Evolutionary conservation across 2,797 vertebrate genomes (phyloP).

Genomic region (Tachyglossus aculeatus): DNA sequence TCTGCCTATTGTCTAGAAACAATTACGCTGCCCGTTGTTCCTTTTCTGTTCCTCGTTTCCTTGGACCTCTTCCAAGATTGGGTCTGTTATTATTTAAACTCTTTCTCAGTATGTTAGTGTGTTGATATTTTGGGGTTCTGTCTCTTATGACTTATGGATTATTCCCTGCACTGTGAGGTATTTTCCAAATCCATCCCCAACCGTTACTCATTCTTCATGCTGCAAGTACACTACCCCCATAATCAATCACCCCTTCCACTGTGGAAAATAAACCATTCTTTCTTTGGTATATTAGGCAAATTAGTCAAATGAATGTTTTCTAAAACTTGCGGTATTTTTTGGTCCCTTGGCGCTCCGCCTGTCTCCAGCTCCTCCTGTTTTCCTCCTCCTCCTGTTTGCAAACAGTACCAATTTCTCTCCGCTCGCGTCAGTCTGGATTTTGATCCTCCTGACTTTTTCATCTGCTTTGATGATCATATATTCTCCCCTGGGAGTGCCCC

Average conservation of each 20-base stretch:
- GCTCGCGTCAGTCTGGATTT: conserved; percentile 30
- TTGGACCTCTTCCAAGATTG: conserved; percentile 75
- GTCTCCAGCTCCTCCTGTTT: conserved; percentile 40
- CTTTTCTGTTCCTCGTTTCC: conserved; percentile 65
- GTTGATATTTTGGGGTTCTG: conserved; percentile 68
- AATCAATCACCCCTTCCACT: conserved; percentile 67
- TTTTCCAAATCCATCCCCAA: conserved; percentile 61
- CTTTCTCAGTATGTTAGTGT: conserved; percentile 62
- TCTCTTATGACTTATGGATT: conserved; percentile 63
- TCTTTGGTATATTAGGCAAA: conserved; percentile 68
- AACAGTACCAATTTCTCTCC: conserved; percentile 40
- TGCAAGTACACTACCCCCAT: conserved; percentile 59
- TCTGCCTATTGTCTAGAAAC: conserved; percentile 67
- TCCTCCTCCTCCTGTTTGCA: conserved; percentile 58
- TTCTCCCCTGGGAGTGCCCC: not conserved
- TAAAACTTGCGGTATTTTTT: conserved; percentile 68
- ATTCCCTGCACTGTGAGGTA: conserved; percentile 54
- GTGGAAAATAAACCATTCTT: conserved; percentile 58
- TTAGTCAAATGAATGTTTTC: conserved; percentile 76
- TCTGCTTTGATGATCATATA: conserved; percentile 16
- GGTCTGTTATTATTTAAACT: conserved; percentile 73
- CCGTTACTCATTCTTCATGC: conserved; percentile 53
- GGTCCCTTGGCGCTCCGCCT: conserved; percentile 59
- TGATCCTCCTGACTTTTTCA: conserved; percentile 33
- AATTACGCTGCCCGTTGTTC: conserved; percentile 63